Conservation (phyloP, 2,888 invertebrate genomes). For the Tubiluchus corallicola region DNA sequence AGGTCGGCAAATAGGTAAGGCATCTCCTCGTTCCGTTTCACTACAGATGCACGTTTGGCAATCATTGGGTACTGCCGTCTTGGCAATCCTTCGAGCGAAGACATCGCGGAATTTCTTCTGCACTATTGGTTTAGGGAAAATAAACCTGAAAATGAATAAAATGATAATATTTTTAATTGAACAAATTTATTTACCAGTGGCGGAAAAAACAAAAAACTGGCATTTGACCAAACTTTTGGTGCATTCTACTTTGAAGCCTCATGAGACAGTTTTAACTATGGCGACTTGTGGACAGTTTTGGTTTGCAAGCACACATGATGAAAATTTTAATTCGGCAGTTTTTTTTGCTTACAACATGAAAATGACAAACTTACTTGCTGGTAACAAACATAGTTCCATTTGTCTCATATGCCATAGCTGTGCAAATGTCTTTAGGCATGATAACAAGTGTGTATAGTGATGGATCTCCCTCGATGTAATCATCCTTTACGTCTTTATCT, state of each 20-base stretch:
- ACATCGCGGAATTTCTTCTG: background rate
- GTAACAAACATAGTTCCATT: constrained; percentile 46
- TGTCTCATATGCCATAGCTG: constrained; percentile 43
- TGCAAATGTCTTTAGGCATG: constrained; percentile 39
- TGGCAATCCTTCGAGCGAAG: background rate
- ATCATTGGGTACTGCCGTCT: background rate
- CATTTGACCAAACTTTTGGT: too few species aligned
- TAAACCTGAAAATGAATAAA: too few species aligned
- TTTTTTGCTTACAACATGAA: too few species aligned
- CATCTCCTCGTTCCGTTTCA: background rate
- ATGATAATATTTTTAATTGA: too few species aligned
- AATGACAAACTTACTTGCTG: too few species aligned
- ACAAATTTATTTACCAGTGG: too few species aligned
- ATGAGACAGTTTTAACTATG: too few species aligned
- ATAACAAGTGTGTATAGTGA: background rate
- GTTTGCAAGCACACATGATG: background rate
- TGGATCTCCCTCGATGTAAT: background rate
- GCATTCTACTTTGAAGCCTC: too few species aligned
- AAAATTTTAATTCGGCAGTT: too few species aligned
- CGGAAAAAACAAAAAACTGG: too few species aligned
- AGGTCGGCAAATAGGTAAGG: background rate
- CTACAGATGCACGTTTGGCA: background rate
- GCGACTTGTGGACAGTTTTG: too few species aligned
- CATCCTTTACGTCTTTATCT: background rate
- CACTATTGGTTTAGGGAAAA: too few species aligned